phyloP scores from a whole-genome alignment of 1,140 invertebrate species.

The Temnothorax nylanderi region DNA sequence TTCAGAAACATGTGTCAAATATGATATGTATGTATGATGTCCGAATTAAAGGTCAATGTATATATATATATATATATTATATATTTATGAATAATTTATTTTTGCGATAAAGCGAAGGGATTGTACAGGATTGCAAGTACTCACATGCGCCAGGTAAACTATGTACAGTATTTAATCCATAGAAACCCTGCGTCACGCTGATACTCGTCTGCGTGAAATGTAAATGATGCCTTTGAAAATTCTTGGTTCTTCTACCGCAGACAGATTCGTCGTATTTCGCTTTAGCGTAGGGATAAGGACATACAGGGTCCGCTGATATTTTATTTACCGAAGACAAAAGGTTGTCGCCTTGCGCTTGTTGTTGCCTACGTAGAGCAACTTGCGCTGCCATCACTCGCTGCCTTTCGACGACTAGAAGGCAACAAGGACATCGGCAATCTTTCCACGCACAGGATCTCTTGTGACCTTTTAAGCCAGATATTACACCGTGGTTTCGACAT shows the following conservation, averaged over 20 bases:
- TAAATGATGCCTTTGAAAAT: conserved; percentile 87
- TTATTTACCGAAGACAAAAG: conserved; percentile 63
- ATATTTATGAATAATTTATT: background rate
- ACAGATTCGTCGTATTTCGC: conserved; percentile 32
- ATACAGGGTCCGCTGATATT: background rate
- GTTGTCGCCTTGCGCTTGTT: conserved; percentile 86
- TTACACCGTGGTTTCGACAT: conserved; percentile 95
- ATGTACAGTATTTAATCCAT: conserved; percentile 73
- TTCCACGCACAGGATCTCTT: conserved; percentile 92
- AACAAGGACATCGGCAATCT: conserved; percentile 94
- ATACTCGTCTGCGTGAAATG: conserved; percentile 81
- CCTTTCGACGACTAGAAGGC: conserved; percentile 94
- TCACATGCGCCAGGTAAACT: conserved; percentile 68
- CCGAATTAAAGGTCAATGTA: no score
- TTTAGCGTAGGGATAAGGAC: conserved; percentile 37
- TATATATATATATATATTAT: no score
- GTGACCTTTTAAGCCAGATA: conserved; percentile 95
- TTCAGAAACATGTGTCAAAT: no score
- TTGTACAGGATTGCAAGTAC: background rate
- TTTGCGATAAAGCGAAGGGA: background rate
- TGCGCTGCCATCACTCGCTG: conserved; percentile 95
- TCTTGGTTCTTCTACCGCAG: conserved; percentile 76
- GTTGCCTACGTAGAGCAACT: conserved; percentile 88
- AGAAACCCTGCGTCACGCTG: conserved; percentile 81
- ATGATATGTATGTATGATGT: no score